A percentile compares a stretch with the other conserved stretches of the same genome.
Evolutionary conservation across 2,888 invertebrate genomes (phyloP).

Genomic region (Stenodera caucasica): DNA sequence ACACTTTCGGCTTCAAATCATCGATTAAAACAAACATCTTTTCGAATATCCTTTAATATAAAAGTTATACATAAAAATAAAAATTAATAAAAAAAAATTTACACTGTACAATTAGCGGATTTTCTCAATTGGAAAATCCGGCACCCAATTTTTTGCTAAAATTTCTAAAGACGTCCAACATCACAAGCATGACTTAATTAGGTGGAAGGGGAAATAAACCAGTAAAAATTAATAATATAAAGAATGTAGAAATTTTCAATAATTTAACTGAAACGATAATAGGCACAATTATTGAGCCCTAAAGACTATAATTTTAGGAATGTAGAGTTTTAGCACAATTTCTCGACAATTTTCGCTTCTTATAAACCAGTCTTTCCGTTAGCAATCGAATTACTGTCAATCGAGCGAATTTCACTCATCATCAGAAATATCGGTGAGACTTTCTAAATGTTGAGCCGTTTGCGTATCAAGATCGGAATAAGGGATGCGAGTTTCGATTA

Average conservation of each 20-base stretch:
- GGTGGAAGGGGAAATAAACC: conserved; percentile 12
- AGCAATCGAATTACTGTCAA: conserved; percentile 11
- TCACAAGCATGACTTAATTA: conserved; percentile 3
- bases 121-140: conserved; percentile 7
- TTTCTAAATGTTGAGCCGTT: conserved; percentile 44
- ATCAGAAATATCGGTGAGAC: conserved; percentile 43
- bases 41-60: conserved; percentile 35
- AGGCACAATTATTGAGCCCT: background rate
- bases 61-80: conserved; percentile 34
- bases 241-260: conserved; percentile 6
- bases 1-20: conserved; percentile 2
- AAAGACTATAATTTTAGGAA: conserved; percentile 2
- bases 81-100: conserved; percentile 18
- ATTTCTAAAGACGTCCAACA: conserved; percentile 12
- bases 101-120: conserved; percentile 35
- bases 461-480: conserved; percentile 40
- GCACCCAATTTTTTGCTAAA: conserved; percentile 11
- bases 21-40: conserved; percentile 1
- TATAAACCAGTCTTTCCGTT: conserved; percentile 12
- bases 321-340: background rate
- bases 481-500: conserved; percentile 45
- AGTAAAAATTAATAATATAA: conserved; percentile 11
- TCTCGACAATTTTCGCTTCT: background rate
- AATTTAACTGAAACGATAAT: conserved; percentile 19
- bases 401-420: conserved; percentile 28